Percentiles rank a stretch among this genome's conserved stretches.
Conservation (phyloP, 2,797 vertebrate genomes). For the Oreochromis mossambicus region DNA sequence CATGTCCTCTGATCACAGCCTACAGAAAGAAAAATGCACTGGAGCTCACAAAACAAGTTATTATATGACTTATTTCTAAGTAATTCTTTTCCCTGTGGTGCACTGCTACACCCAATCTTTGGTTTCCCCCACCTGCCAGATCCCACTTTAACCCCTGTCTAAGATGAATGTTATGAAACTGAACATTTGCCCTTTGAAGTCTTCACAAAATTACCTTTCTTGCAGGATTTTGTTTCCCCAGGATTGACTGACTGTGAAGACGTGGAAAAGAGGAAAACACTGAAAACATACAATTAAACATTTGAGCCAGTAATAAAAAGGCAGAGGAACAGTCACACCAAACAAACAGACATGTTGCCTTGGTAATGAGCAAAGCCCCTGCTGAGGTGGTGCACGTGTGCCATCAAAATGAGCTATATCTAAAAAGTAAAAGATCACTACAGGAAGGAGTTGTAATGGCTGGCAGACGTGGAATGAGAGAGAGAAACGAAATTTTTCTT, state of each 20-base stretch:
- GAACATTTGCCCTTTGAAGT: neutral
- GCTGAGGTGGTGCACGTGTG: constrained; percentile 27
- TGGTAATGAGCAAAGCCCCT: constrained; percentile 37
- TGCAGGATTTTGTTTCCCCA: neutral
- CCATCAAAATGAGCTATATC: constrained; percentile 26
- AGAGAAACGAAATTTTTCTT: constrained; percentile 20
- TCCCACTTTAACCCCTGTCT: neutral
- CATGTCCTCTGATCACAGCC: neutral
- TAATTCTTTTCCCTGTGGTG: neutral
- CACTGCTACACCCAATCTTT: neutral
- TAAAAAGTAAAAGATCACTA: neutral
- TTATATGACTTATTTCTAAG: neutral
- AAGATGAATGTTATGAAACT: neutral
- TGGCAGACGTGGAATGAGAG: constrained; percentile 1
- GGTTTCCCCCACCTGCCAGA: neutral
- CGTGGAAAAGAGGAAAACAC: constrained; percentile 18
- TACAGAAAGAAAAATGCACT: neutral
- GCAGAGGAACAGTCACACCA: constrained; percentile 41
- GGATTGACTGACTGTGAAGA: neutral
- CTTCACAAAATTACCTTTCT: neutral
- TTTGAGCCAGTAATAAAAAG: constrained; percentile 52
- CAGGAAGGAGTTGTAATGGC: neutral
- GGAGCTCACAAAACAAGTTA: neutral
- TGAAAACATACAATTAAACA: constrained; percentile 55
- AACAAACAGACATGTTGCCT: constrained; percentile 66